Conservation (phyloP, 2,797 vertebrate species). For the Oreochromis grahami region DNA sequence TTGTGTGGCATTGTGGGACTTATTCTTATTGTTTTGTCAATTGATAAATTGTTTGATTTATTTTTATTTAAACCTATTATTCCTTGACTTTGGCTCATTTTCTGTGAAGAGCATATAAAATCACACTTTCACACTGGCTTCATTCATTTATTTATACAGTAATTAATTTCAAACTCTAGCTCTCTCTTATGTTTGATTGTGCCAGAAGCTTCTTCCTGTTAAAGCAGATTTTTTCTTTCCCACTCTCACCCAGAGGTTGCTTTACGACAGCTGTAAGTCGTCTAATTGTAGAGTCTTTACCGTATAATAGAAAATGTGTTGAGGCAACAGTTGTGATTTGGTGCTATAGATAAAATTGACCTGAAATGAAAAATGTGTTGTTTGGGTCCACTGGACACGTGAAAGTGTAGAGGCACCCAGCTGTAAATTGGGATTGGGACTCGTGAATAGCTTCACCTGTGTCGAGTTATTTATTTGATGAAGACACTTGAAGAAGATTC, state of each 20-base stretch:
- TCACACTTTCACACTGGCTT: not conserved
- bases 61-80: too few relatives aligned
- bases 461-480: not conserved
- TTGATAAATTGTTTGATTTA: too few relatives aligned
- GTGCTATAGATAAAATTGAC: not conserved
- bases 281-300: not conserved
- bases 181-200: not conserved
- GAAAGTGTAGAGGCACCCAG: not conserved
- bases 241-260: not conserved
- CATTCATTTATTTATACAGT: not conserved
- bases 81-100: too few relatives aligned
- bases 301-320: not conserved
- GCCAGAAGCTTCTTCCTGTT: not conserved
- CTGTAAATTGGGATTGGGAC: not conserved
- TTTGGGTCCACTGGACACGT: not conserved
- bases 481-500: not conserved
- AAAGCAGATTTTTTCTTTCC: not conserved
- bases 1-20: not conserved
- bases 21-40: too few relatives aligned
- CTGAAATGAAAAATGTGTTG: not conserved
- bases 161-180: not conserved
- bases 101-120: too few relatives aligned
- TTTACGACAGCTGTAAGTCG: not conserved
- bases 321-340: not conserved
- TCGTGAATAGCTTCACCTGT: not conserved